These are phyloP conservation scores for Bombyx huttoni DNA, from an alignment of 2,888 invertebrate genomes.

Conservation along the genomic window DNA sequence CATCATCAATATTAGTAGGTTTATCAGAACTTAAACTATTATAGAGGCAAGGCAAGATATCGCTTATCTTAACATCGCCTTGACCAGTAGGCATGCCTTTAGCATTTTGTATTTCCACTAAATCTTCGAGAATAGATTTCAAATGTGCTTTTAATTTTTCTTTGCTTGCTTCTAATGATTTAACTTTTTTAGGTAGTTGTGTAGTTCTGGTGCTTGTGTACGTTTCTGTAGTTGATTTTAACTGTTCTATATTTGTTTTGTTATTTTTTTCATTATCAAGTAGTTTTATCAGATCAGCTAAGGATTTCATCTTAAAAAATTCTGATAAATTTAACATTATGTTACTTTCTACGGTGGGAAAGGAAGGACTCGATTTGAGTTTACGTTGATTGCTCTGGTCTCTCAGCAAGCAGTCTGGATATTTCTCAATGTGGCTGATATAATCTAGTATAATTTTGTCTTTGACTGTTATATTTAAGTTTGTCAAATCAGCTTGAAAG, in stretches of 20 bases:
- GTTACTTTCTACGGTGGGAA: conserved; percentile 34
- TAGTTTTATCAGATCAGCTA: conserved; percentile 40
- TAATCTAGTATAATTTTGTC: conserved; percentile 53
- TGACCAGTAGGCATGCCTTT: conserved; percentile 21
- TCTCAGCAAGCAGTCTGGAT: conserved; percentile 34
- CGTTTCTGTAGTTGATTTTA: conserved; percentile 5
- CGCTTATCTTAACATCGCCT: conserved; percentile 27
- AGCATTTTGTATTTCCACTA: conserved; percentile 39
- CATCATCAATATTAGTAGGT: conserved; percentile 7
- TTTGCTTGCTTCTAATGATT: conserved; percentile 26
- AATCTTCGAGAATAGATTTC: conserved; percentile 46
- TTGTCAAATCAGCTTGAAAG: conserved; percentile 26
- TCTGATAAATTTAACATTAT: conserved; percentile 48
- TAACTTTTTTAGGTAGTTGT: conserved; percentile 4
- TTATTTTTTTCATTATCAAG: conserved; percentile 14
- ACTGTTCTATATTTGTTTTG: conserved; percentile 2
- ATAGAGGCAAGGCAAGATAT: conserved; percentile 49
- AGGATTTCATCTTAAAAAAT: conserved; percentile 50
- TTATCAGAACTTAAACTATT: conserved; percentile 31
- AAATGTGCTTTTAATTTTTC: conserved; percentile 47
- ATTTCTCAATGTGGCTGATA: conserved; percentile 34
- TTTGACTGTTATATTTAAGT: conserved; percentile 33
- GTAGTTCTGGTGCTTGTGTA: background rate
- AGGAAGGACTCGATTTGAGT: conserved; percentile 1
- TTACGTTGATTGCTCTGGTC: conserved; percentile 11